Evolutionary conservation across 2,797 vertebrate species (phyloP).

Genomic region (Neomorphus geoffroyi): DNA sequence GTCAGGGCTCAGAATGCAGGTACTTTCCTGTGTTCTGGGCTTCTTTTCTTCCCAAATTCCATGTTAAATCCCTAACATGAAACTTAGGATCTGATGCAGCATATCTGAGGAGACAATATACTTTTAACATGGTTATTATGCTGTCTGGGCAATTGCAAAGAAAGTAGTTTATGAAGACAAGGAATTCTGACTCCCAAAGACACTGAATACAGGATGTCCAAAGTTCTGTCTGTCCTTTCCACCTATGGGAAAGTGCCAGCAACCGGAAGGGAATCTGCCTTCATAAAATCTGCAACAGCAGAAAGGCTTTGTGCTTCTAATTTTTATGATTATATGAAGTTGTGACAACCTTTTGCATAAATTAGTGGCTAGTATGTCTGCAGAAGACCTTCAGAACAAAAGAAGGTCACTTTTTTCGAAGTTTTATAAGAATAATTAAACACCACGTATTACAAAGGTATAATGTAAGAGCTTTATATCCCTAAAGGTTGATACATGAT

Average conservation of each 20-base stretch:
- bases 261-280: background rate
- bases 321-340: background rate
- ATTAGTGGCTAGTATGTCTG: background rate
- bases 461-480: background rate
- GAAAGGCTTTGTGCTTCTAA: background rate
- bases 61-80: background rate
- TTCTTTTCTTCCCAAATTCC: background rate
- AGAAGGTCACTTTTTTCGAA: background rate
- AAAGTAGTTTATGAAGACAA: background rate
- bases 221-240: conserved; percentile 27
- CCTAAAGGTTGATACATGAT: background rate
- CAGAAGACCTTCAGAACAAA: background rate
- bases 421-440: background rate
- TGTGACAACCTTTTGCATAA: background rate
- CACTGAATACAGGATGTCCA: conserved; percentile 1
- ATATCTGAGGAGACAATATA: background rate
- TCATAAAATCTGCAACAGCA: background rate
- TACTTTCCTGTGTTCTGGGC: background rate
- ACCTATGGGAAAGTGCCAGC: conserved; percentile 26
- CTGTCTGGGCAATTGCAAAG: conserved; percentile 13
- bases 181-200: background rate
- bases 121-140: background rate
- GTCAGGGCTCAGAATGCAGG: background rate
- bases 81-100: background rate
- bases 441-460: background rate